phyloP scores from a whole-genome alignment of 37 sponge, comb jelly and placozoan genomes.

The Tethya wilhelma region DNA sequence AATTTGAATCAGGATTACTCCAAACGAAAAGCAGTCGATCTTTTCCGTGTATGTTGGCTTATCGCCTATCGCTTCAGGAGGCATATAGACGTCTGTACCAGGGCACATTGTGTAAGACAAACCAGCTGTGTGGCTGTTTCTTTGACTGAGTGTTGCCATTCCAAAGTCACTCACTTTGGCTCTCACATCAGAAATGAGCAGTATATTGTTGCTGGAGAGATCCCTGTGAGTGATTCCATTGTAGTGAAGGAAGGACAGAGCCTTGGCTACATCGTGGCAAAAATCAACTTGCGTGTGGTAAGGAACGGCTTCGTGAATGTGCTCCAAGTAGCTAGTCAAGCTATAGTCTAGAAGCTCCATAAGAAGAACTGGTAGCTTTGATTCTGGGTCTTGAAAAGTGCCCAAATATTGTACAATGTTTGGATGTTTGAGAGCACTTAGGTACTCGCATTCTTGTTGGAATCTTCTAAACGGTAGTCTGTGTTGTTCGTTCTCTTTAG shows the following conservation, averaged over 20 bases:
- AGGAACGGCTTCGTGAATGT: slow-evolving; percentile 1
- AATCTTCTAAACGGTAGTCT: too few species aligned
- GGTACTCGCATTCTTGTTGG: too few species aligned
- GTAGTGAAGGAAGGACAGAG: slow-evolving; percentile 38
- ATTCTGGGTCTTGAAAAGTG: slow-evolving; percentile 1
- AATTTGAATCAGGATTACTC: slow-evolving; percentile 29
- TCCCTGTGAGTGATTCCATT: slow-evolving; percentile 32
- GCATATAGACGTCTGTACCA: slow-evolving; percentile 29
- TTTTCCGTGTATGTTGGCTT: slow-evolving; percentile 5
- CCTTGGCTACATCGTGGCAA: slow-evolving; percentile 40
- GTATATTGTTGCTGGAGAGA: slow-evolving; percentile 59
- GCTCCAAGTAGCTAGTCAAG: slow-evolving; percentile 38
- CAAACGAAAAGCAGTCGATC: slow-evolving; percentile 31
- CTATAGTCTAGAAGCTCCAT: slow-evolving; percentile 65
- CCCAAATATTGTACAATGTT: slow-evolving; percentile 39
- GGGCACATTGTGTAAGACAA: background rate
- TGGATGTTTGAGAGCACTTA: slow-evolving; percentile 32
- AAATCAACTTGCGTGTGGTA: slow-evolving; percentile 24
- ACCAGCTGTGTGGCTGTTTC: too few species aligned
- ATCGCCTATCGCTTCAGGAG: slow-evolving; percentile 29
- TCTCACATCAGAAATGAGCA: slow-evolving; percentile 7
- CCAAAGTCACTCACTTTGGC: slow-evolving; percentile 60
- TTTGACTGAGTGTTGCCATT: slow-evolving; percentile 9
- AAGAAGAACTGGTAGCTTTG: slow-evolving; percentile 7
- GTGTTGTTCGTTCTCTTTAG: too few species aligned